Evolutionary conservation across 1,140 invertebrate genomes (phyloP).

Genomic region (Philotrypesis tridentata): DNA sequence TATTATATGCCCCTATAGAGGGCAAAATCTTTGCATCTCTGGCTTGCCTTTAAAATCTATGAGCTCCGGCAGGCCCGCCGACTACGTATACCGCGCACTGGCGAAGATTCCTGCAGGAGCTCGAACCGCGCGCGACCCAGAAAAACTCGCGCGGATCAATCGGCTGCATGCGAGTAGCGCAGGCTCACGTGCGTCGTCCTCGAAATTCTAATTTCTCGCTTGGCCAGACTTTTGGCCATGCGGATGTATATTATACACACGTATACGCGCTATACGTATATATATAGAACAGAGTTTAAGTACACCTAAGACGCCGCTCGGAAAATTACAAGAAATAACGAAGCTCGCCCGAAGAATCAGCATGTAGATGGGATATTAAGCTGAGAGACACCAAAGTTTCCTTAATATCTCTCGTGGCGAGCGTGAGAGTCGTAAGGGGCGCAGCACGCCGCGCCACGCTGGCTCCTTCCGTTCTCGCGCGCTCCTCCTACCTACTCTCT

Average conservation of each 20-base stretch:
- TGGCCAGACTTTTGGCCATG: not conserved
- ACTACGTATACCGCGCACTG: no score
- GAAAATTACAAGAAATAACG: slow-evolving; percentile 60
- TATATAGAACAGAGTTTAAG: not conserved
- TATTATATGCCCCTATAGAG: not conserved
- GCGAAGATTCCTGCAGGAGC: not conserved
- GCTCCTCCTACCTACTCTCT: no score
- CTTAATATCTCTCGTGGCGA: slow-evolving; percentile 45
- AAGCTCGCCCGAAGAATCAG: slow-evolving; percentile 60
- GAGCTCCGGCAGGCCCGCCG: not conserved
- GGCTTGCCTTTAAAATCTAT: not conserved
- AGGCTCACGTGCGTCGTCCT: not conserved
- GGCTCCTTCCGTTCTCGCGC: not conserved
- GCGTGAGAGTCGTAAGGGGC: not conserved
- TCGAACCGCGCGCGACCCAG: not conserved
- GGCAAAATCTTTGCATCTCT: not conserved
- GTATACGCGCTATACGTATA: no score
- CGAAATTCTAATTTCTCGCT: not conserved
- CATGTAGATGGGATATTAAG: slow-evolving; percentile 62
- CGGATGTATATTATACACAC: no score
- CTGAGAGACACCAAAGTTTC: slow-evolving; percentile 10
- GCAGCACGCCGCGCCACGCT: slow-evolving; percentile 13
- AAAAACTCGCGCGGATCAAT: not conserved
- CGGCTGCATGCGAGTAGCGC: no score
- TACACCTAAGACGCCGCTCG: not conserved